Base-by-base conservation (phyloP, 2,113 vertebrate genomes). In the Solea senegalensis region DNA sequence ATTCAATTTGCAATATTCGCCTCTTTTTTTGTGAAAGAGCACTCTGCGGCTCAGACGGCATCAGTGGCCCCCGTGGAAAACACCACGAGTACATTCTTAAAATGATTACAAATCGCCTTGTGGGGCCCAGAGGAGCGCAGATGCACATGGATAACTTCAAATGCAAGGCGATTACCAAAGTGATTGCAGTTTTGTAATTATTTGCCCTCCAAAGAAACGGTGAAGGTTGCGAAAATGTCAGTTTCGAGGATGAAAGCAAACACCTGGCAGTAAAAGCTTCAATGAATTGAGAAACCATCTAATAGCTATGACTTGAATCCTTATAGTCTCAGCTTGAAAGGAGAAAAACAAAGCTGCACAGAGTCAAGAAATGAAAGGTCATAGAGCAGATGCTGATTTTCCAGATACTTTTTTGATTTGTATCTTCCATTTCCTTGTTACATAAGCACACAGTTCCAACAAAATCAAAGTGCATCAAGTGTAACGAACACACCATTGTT, bases 51-150 rank as follows among this genome's bases (percentile, higher is more conserved):
- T 83, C 69, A 73, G 61, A 66, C 7, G 26, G 2, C 74, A 81
- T 80, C 66, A 40, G 40, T 45, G 27, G 56, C 75, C 76, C 69
- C 72, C 41, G 45, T 62, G 80, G 66, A 82, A 89, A 82, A 79
- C 75, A 83, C 60, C 64, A 87, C 76, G 72, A 89, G 83, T 53
- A 80, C 89, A 90, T 92, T 92, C 89, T 83, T 80, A 74, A 81
- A 87, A 79, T 89, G 69, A 82, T 87, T 89, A 81, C 79, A 82
- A 83, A 84, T 88, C 78, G 70, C 78, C 82, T 48, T 41, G 57
- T 7, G 69, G 69, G 72, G 50, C 28, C 27, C 63, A 3, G 44
- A 39, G 41, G 56, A 21, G 16, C 34, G 8, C 45, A 74, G 63
- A 74, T 51, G 16, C 52, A 59, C 49, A 12, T 41, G 8, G 48